A percentile compares a stretch with the other conserved stretches of the same genome.
phyloP scores from a whole-genome alignment of 2,888 invertebrate species.

The Pteria penguin region DNA sequence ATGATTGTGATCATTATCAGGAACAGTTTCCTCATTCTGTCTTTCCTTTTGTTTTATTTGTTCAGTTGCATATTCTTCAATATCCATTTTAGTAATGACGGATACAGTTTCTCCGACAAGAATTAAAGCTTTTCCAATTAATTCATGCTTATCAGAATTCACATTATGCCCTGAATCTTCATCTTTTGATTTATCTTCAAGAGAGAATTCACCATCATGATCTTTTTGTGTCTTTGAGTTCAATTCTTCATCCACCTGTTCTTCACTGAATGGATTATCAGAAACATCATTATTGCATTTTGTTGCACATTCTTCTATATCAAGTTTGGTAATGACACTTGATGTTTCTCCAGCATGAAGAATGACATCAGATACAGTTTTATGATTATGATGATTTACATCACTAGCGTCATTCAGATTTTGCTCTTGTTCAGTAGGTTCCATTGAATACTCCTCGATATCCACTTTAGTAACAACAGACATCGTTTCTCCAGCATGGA shows the following conservation, averaged over 20 bases:
- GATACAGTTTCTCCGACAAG: too few species aligned
- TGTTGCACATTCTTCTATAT: background rate
- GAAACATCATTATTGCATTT: too few species aligned
- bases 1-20: background rate
- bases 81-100: too few species aligned
- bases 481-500: background rate
- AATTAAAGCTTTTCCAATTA: too few species aligned
- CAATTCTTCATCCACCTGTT: too few species aligned
- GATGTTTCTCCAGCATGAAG: background rate
- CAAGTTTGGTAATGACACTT: background rate
- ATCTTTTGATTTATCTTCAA: background rate
- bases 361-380: background rate
- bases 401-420: background rate
- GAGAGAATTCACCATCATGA: too few species aligned
- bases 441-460: background rate
- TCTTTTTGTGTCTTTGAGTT: background rate
- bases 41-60: too few species aligned
- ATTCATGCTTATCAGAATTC: too few species aligned
- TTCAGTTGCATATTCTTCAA: too few species aligned
- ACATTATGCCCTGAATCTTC: background rate
- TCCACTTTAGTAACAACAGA: slow-evolving; percentile 6
- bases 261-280: too few species aligned
- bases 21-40: background rate
- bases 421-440: background rate
- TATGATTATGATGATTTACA: background rate